phyloP scores from a whole-genome alignment of 2,113 vertebrate species.

The Erinaceus europaeus region DNA sequence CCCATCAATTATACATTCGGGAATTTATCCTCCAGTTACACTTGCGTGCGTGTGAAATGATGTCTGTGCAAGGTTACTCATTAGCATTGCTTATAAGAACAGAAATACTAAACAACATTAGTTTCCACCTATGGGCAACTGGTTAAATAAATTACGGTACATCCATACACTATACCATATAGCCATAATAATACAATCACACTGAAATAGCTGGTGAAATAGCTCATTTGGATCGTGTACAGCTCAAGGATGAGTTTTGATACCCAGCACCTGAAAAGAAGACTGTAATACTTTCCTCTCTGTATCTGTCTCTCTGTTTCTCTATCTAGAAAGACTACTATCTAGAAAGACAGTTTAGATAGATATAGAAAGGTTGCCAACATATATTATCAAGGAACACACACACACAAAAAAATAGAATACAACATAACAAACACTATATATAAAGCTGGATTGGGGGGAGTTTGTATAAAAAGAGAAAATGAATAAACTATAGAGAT shows the following conservation, averaged over 20 bases:
- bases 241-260: too few species aligned
- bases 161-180: neutral
- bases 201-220: too few species aligned
- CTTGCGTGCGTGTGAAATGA: neutral
- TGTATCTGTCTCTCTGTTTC: too few species aligned
- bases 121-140: neutral
- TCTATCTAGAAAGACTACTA: too few species aligned
- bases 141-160: conserved; percentile 26
- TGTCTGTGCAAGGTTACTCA: neutral
- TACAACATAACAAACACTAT: neutral
- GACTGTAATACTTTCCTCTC: too few species aligned
- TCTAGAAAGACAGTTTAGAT: too few species aligned
- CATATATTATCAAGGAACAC: neutral
- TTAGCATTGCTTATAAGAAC: neutral
- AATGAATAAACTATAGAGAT: too few species aligned
- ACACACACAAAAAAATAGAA: neutral
- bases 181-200: neutral
- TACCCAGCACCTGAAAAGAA: too few species aligned
- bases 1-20: conserved; percentile 33
- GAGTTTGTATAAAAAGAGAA: neutral
- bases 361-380: neutral
- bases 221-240: too few species aligned
- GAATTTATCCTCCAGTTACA: conserved; percentile 27
- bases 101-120: neutral
- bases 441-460: neutral